Conservation (phyloP, 2,797 vertebrate genomes). For the Rallus crepitans region DNA sequence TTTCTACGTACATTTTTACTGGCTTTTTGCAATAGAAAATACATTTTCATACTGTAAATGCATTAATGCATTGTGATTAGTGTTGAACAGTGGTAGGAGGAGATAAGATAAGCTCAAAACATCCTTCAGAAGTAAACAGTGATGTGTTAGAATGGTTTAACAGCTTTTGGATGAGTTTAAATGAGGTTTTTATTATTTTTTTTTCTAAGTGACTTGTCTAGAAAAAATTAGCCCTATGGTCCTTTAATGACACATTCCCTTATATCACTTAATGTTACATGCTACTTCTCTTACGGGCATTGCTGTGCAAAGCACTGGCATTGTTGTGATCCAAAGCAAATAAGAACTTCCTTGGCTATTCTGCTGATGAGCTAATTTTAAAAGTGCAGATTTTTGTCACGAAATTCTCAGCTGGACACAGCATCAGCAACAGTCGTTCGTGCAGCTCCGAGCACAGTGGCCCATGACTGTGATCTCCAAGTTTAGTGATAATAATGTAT, state of each 20-base stretch:
- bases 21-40: not conserved
- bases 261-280: slow-evolving; percentile 30
- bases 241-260: slow-evolving; percentile 30
- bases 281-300: not conserved
- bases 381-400: not conserved
- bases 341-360: not conserved
- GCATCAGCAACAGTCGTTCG: not conserved
- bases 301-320: not conserved
- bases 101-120: slow-evolving; percentile 35
- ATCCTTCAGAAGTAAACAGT: slow-evolving; percentile 28
- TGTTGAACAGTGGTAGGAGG: not conserved
- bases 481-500: not conserved
- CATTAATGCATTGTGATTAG: slow-evolving; percentile 23
- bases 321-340: not conserved
- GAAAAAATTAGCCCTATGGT: not conserved
- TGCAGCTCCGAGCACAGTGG: not conserved
- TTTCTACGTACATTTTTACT: not conserved
- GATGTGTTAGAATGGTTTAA: slow-evolving; percentile 49
- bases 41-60: not conserved
- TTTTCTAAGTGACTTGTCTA: not conserved
- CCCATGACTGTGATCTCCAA: not conserved
- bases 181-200: not conserved
- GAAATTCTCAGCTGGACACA: not conserved
- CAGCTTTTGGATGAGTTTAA: slow-evolving; percentile 29
- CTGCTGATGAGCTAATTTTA: slow-evolving; percentile 25